Percentiles rank a stretch among this genome's conserved stretches.
These are phyloP conservation scores for Abrostola triplasia DNA, from an alignment of 2,888 invertebrate species.

Conservation along the genomic window DNA sequence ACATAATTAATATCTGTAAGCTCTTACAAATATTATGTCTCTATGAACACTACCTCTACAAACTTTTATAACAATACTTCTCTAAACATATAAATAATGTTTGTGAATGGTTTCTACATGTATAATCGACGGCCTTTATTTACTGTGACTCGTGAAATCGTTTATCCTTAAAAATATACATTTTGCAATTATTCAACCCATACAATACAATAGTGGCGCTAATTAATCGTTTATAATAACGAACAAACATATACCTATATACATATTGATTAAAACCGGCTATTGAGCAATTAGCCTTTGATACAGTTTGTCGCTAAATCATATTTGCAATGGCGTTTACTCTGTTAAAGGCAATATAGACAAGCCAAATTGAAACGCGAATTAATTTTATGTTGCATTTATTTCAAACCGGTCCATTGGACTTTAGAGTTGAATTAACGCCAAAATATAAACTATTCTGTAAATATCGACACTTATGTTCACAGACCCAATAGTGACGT, in stretches of 20 bases:
- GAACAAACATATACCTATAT: conserved; percentile 1
- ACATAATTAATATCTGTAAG: too few species aligned
- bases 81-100: too few species aligned
- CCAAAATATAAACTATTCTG: not conserved
- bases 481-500: conserved; percentile 9
- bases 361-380: conserved; percentile 74
- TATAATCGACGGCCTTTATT: too few species aligned
- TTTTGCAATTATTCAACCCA: conserved; percentile 14
- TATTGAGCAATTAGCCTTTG: conserved; percentile 80
- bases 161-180: not conserved
- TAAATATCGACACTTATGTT: not conserved
- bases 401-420: conserved; percentile 58
- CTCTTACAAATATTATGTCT: too few species aligned
- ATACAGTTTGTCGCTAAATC: conserved; percentile 78
- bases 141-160: not conserved
- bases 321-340: conserved; percentile 77
- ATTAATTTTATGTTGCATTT: conserved; percentile 71
- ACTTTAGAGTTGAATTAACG: conserved; percentile 21
- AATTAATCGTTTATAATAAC: conserved; percentile 21
- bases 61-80: too few species aligned
- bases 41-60: too few species aligned
- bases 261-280: conserved; percentile 37
- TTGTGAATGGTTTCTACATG: too few species aligned
- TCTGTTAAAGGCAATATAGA: conserved; percentile 75
- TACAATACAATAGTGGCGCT: conserved; percentile 22